Percentiles rank a stretch among this genome's conserved stretches.
These are phyloP conservation scores for Latrodectus geometricus DNA, from an alignment of 1,140 invertebrate genomes.

Conservation along the genomic window DNA sequence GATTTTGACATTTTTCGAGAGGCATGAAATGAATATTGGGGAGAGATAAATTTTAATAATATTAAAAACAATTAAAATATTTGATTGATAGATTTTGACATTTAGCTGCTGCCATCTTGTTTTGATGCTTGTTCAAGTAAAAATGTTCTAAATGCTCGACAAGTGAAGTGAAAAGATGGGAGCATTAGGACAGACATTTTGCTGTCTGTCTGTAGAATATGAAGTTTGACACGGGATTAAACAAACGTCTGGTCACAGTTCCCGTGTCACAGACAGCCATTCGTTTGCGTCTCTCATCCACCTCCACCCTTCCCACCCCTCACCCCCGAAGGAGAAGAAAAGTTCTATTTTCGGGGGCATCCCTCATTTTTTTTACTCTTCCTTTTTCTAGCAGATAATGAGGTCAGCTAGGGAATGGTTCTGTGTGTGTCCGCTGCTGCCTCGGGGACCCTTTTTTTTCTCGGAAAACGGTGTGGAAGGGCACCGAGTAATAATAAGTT, in stretches of 20 bases:
- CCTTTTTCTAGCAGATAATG: conserved; percentile 39
- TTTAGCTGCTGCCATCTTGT: too few relatives aligned
- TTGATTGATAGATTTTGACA: too few relatives aligned
- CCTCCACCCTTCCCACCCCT: not conserved
- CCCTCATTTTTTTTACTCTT: conserved; percentile 8
- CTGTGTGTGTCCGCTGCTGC: conserved; percentile 14
- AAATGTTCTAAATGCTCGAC: conserved; percentile 2
- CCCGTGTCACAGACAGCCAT: conserved; percentile 42
- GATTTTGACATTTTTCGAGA: too few relatives aligned
- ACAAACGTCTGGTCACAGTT: conserved; percentile 56
- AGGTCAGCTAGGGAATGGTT: conserved; percentile 43
- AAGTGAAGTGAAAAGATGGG: not conserved
- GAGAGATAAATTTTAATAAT: too few relatives aligned
- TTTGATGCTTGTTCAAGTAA: not conserved
- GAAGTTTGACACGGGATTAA: conserved; percentile 44
- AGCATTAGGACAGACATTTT: conserved; percentile 4
- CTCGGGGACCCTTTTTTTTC: conserved; percentile 9
- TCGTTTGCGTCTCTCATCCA: conserved; percentile 39
- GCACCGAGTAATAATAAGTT: conserved; percentile 51
- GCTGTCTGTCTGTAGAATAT: conserved; percentile 23
- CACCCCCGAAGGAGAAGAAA: conserved; percentile 11
- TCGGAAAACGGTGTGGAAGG: conserved; percentile 24
- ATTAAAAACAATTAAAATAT: too few relatives aligned
- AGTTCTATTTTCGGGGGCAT: conserved; percentile 52
- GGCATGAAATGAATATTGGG: too few relatives aligned